These are phyloP conservation scores for Paraescarpia echinospica DNA, from an alignment of 1,140 invertebrate genomes.

Conservation along the genomic window DNA sequence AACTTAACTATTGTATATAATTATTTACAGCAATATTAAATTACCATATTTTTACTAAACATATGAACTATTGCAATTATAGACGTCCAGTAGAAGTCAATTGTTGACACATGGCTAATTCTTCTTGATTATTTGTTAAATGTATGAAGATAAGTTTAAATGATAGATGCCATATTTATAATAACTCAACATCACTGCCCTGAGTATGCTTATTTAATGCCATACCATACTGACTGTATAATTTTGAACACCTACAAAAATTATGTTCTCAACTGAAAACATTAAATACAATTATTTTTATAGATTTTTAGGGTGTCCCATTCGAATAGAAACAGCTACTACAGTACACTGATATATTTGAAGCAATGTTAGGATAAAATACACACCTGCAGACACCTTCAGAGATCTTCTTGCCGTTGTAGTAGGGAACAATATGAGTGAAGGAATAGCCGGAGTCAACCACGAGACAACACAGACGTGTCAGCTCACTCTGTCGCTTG, in stretches of 20 bases:
- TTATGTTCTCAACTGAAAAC: too few species aligned
- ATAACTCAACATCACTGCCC: not conserved
- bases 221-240: too few species aligned
- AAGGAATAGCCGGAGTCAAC: slow-evolving; percentile 95
- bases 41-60: not conserved
- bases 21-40: not conserved
- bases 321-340: not conserved
- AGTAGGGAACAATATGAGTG: slow-evolving; percentile 91
- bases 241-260: too few species aligned
- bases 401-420: slow-evolving; percentile 83
- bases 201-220: not conserved
- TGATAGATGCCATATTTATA: not conserved
- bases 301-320: too few species aligned
- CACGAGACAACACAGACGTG: slow-evolving; percentile 75
- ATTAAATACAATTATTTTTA: too few species aligned
- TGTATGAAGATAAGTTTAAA: not conserved
- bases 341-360: not conserved
- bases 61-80: not conserved
- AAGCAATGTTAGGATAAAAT: slow-evolving; percentile 9
- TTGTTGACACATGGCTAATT: not conserved
- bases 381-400: slow-evolving; percentile 59
- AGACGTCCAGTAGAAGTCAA: not conserved
- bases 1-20: not conserved
- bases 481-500: slow-evolving; percentile 51
- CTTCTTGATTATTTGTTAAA: not conserved